These are phyloP conservation scores for Gonioctena quinquepunctata DNA, from an alignment of 1,140 invertebrate genomes.

Conservation along the genomic window DNA sequence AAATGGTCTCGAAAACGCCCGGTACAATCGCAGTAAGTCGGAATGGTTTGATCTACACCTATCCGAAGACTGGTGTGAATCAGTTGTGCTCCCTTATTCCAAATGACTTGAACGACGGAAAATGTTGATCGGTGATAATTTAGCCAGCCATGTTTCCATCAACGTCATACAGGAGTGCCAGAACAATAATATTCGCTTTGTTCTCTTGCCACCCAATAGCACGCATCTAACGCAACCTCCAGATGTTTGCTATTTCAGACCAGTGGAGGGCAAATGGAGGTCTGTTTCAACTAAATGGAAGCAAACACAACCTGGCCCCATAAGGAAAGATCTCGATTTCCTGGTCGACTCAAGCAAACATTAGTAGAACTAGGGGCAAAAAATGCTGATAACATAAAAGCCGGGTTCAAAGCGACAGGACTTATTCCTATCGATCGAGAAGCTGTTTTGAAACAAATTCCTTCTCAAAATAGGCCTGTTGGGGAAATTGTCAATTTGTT, in stretches of 20 bases:
- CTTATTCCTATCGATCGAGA: too few relatives aligned
- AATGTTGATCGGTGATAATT: constrained; percentile 6
- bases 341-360: background rate
- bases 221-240: constrained; percentile 1
- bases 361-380: background rate
- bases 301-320: background rate
- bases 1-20: background rate
- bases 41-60: constrained; percentile 6
- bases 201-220: background rate
- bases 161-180: background rate
- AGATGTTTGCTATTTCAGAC: constrained; percentile 1
- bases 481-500: too few relatives aligned
- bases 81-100: background rate
- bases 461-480: background rate
- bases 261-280: background rate
- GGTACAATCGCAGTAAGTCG: background rate
- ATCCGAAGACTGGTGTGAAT: constrained; percentile 8
- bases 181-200: background rate
- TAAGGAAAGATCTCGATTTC: background rate
- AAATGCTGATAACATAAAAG: background rate
- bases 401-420: too few relatives aligned
- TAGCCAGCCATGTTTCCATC: constrained; percentile 4
- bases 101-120: background rate
- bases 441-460: background rate
- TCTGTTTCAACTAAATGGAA: constrained; percentile 11